Conservation (phyloP, 2,113 vertebrate species). For the Petaurus breviceps region DNA sequence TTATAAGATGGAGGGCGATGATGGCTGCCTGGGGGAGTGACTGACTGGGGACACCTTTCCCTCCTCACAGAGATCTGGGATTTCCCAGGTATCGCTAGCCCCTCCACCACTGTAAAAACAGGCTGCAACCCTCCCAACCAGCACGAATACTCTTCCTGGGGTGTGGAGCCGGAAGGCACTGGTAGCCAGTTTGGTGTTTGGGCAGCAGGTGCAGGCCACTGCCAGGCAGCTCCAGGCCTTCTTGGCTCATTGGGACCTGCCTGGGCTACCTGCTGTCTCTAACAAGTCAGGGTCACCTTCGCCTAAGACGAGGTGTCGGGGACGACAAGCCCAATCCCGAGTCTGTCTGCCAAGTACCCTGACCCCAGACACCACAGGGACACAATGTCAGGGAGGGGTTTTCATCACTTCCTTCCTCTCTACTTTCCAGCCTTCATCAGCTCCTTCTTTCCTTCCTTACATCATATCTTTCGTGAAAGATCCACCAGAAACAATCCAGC, state of each 20-base stretch:
- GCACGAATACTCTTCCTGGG: no score
- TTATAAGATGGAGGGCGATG: not conserved
- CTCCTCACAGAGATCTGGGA: no score
- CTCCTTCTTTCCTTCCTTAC: conserved; percentile 51
- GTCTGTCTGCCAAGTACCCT: not conserved
- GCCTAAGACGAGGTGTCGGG: not conserved
- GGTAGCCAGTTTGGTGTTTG: not conserved
- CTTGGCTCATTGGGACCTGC: no score
- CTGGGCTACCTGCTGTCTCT: not conserved
- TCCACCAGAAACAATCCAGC: conserved; percentile 82
- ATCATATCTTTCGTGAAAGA: conserved; percentile 82
- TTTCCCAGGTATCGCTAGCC: no score
- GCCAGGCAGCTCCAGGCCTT: no score
- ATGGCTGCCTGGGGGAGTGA: not conserved
- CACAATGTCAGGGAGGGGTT: not conserved
- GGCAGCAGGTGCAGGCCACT: not conserved
- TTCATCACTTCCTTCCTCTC: not conserved
- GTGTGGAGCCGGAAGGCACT: not conserved
- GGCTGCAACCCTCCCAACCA: no score
- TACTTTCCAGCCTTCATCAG: not conserved
- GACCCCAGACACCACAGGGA: not conserved
- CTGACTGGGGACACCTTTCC: not conserved
- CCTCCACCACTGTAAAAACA: no score
- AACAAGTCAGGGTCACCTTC: not conserved
- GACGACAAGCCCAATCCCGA: not conserved